phyloP scores from a whole-genome alignment of 1,140 invertebrate genomes.

The Sinella curviseta region DNA sequence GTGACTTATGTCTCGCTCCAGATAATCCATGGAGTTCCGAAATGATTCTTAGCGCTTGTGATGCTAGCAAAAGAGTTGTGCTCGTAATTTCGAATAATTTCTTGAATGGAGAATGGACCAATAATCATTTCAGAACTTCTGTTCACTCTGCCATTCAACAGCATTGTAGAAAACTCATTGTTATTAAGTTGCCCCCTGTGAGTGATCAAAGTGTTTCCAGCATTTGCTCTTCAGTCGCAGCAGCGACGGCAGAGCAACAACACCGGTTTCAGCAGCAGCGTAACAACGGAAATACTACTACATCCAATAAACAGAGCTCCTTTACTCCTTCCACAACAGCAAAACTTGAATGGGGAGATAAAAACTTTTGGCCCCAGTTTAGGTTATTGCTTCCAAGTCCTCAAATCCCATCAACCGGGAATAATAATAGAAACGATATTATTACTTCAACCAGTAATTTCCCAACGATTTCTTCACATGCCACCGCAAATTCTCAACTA shows the following conservation, averaged over 20 bases:
- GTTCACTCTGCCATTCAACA: conserved; percentile 60
- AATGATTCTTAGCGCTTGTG: conserved; percentile 41
- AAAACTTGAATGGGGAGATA: conserved; percentile 23
- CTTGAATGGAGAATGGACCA: conserved; percentile 80
- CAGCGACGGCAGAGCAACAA: too few relatives aligned
- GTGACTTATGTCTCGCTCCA: conserved; percentile 52
- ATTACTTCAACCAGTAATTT: background rate
- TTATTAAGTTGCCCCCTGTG: conserved; percentile 42
- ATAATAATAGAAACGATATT: background rate
- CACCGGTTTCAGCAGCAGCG: background rate
- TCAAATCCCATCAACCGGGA: background rate
- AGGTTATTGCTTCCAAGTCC: conserved; percentile 16
- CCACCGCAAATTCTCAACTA: background rate
- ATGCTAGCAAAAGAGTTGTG: conserved; percentile 61
- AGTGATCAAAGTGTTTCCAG: conserved; percentile 24
- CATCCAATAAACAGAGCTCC: background rate
- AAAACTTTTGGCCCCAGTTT: conserved; percentile 36
- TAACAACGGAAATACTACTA: background rate
- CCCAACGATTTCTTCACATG: background rate
- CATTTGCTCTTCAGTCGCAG: background rate
- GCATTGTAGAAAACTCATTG: conserved; percentile 42
- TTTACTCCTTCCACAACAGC: background rate
- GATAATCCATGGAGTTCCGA: conserved; percentile 47
- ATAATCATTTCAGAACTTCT: conserved; percentile 77
- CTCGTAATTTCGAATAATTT: conserved; percentile 82